Conservation (phyloP, 2,888 invertebrate genomes). For the Callyntrura guangdongensis region DNA sequence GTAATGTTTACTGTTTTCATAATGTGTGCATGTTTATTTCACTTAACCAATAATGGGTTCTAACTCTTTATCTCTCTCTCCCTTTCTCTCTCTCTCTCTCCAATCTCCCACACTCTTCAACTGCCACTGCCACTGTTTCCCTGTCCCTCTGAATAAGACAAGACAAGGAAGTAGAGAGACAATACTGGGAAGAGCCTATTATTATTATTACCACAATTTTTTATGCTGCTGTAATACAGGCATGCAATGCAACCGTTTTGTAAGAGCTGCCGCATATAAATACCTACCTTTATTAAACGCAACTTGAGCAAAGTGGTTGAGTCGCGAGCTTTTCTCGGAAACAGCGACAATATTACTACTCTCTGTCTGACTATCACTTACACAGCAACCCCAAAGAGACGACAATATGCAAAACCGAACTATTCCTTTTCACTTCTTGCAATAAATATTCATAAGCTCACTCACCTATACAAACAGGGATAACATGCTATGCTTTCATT, state of each 20-base stretch:
- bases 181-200: conserved; percentile 49
- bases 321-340: conserved; percentile 49
- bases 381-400: neutral
- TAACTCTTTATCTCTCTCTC: conserved; percentile 30
- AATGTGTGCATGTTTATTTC: conserved; percentile 45
- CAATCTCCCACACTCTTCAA: conserved; percentile 55
- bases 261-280: neutral
- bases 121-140: conserved; percentile 48
- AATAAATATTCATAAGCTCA: conserved; percentile 52
- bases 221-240: conserved; percentile 20
- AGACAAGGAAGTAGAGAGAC: conserved; percentile 58
- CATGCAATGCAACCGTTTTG: conserved; percentile 39
- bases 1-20: conserved; percentile 45
- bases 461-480: neutral
- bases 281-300: conserved; percentile 10
- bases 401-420: neutral
- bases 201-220: conserved; percentile 48
- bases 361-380: conserved; percentile 25
- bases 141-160: conserved; percentile 27
- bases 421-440: conserved; percentile 3
- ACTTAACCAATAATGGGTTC: conserved; percentile 47
- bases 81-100: conserved; percentile 2
- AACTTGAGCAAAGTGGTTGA: conserved; percentile 46
- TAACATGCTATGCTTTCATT: conserved; percentile 41
- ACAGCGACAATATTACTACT: conserved; percentile 18